A percentile compares a stretch with the other conserved stretches of the same genome.
phyloP scores from a whole-genome alignment of 2,797 vertebrate genomes.

The Squalus acanthias region DNA sequence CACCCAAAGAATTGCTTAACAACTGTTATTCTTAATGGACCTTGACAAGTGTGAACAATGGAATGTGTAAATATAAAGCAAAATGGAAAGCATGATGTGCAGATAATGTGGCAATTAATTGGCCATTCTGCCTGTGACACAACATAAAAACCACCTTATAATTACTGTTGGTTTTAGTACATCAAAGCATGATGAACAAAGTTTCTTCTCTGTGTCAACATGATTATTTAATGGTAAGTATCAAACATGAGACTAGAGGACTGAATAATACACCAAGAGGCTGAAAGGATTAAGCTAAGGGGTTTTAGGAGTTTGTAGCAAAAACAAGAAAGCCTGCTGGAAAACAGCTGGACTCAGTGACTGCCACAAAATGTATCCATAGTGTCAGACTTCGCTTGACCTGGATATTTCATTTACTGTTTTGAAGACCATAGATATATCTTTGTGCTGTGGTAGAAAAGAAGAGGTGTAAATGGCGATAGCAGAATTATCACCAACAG shows the following conservation, averaged over 20 bases:
- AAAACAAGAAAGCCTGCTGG: constrained; percentile 4
- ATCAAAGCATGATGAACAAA: constrained; percentile 15
- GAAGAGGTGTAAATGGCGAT: neutral
- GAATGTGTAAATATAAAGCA: neutral
- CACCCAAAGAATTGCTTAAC: neutral
- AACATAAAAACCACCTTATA: neutral
- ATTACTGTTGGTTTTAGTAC: constrained; percentile 5
- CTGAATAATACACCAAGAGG: neutral
- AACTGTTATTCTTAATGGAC: neutral
- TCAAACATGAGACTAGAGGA: neutral
- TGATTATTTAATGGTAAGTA: neutral
- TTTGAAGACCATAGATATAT: neutral
- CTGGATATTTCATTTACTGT: neutral
- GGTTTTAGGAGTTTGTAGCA: neutral
- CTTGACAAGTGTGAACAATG: neutral
- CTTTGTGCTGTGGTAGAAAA: neutral
- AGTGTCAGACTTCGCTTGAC: neutral
- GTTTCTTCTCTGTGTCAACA: neutral
- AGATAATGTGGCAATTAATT: neutral
- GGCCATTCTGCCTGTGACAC: neutral
- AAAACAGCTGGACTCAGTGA: neutral
- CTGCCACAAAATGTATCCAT: neutral
- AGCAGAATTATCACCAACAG: no score
- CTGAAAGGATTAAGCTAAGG: constrained; percentile 2
- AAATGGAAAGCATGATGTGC: neutral